A percentile compares a stretch with the other conserved stretches of the same genome.
Conservation (phyloP, 1,140 invertebrate species). For the Sarcophaga bullata region DNA sequence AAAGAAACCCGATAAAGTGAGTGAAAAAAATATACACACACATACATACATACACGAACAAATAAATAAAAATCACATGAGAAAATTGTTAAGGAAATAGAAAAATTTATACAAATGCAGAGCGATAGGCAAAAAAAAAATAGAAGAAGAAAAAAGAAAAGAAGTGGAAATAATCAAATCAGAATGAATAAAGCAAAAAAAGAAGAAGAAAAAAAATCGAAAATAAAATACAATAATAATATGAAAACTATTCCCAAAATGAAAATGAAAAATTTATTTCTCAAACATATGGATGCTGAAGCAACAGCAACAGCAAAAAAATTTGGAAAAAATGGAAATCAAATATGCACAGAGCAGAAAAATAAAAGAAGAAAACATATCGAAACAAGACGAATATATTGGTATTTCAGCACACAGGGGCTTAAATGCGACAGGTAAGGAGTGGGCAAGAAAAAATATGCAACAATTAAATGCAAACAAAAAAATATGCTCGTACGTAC, state of each 20-base stretch:
- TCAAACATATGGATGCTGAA: not conserved
- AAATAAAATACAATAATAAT: constrained; percentile 21
- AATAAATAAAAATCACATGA: constrained; percentile 6
- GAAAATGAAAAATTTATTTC: constrained; percentile 21
- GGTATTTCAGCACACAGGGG: too few species aligned
- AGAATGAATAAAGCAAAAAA: too few species aligned
- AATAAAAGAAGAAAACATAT: too few species aligned
- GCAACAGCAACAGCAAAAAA: not conserved
- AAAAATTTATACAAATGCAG: not conserved
- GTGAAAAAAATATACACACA: not conserved
- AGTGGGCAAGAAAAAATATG: too few species aligned
- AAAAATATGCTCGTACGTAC: too few species aligned
- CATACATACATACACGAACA: not conserved
- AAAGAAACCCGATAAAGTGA: not conserved
- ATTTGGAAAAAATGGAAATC: not conserved
- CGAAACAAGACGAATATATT: too few species aligned
- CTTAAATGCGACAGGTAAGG: too few species aligned
- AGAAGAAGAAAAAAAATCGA: too few species aligned
- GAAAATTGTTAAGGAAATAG: constrained; percentile 21
- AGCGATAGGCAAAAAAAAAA: not conserved
- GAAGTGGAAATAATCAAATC: not conserved
- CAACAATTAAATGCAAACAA: too few species aligned
- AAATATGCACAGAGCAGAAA: not conserved
- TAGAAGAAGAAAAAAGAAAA: not conserved
- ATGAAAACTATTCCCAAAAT: constrained; percentile 24